These are phyloP conservation scores for Aurelia sp. DNA, from an alignment of 30 jellyfish, hydroid and myxozoan genomes.

Conservation along the genomic window DNA sequence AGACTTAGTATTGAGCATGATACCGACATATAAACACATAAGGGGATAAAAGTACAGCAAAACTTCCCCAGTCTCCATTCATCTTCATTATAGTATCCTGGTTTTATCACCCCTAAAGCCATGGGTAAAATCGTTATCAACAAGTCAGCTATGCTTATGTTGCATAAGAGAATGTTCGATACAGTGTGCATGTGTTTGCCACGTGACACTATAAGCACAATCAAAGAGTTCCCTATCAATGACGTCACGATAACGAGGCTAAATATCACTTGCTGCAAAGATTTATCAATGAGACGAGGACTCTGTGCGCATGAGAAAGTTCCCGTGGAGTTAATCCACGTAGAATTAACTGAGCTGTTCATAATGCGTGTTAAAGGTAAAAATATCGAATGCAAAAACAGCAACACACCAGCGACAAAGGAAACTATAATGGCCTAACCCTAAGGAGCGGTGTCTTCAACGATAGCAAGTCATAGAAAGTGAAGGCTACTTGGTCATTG, in stretches of 20 bases:
- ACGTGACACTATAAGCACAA: slow-evolving; percentile 39
- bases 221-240: slow-evolving; percentile 73
- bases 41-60: slow-evolving; percentile 61
- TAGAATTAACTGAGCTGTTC: no score
- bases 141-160: slow-evolving; percentile 79
- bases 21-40: slow-evolving; percentile 77
- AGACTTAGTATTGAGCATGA: slow-evolving; percentile 78
- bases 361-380: no score
- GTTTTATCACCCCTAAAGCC: slow-evolving; percentile 63
- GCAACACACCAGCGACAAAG: no score
- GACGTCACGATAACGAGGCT: slow-evolving; percentile 59
- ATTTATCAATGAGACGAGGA: background rate
- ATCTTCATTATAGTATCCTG: slow-evolving; percentile 38
- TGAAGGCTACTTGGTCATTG: no score
- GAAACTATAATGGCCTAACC: no score
- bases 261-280: slow-evolving; percentile 16
- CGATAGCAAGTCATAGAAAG: no score
- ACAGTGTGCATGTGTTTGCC: slow-evolving; percentile 73
- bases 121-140: slow-evolving; percentile 79
- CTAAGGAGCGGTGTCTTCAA: no score
- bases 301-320: background rate
- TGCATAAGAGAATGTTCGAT: slow-evolving; percentile 72
- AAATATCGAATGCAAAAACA: no score
- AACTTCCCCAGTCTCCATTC: slow-evolving; percentile 80
- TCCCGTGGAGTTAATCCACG: background rate